Evolutionary conservation across 2,888 invertebrate genomes (phyloP).

Genomic region (Germaria angustata): DNA sequence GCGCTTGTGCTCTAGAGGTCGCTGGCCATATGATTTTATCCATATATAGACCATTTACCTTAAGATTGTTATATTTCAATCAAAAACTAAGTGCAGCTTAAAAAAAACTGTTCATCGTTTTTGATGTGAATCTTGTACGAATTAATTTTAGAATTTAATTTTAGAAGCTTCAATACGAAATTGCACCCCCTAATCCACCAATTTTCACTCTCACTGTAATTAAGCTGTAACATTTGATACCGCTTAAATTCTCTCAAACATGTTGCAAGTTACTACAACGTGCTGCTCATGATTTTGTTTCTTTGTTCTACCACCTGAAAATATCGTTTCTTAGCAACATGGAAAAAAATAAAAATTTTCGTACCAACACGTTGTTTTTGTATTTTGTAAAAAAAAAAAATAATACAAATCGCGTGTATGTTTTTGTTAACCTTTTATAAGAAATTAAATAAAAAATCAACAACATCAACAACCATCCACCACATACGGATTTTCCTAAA

Average conservation of each 20-base stretch:
- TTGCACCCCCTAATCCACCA: too few relatives aligned
- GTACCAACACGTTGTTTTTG: conserved; percentile 25
- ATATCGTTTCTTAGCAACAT: conserved; percentile 66
- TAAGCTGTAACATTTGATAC: not conserved
- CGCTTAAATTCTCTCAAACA: conserved; percentile 28
- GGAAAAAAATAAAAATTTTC: conserved; percentile 57
- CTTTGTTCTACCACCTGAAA: not conserved
- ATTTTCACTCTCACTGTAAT: conserved; percentile 11
- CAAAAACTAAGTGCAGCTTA: too few relatives aligned
- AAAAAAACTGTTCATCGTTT: too few relatives aligned
- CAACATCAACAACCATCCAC: not conserved
- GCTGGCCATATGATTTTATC: too few relatives aligned
- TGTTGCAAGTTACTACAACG: not conserved
- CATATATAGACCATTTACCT: too few relatives aligned
- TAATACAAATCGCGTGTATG: conserved; percentile 18
- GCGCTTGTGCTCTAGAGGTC: too few relatives aligned
- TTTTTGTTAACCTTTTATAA: conserved; percentile 18
- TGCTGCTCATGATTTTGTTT: not conserved
- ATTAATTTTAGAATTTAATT: too few relatives aligned
- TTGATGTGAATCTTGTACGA: too few relatives aligned
- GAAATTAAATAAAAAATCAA: not conserved
- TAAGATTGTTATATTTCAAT: too few relatives aligned
- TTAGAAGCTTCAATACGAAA: too few relatives aligned
- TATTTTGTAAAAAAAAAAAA: not conserved
- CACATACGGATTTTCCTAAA: not conserved